Percentiles rank a stretch among this genome's conserved stretches.
Conservation (phyloP, 2,113 vertebrate species). For the Noctilio leporinus region DNA sequence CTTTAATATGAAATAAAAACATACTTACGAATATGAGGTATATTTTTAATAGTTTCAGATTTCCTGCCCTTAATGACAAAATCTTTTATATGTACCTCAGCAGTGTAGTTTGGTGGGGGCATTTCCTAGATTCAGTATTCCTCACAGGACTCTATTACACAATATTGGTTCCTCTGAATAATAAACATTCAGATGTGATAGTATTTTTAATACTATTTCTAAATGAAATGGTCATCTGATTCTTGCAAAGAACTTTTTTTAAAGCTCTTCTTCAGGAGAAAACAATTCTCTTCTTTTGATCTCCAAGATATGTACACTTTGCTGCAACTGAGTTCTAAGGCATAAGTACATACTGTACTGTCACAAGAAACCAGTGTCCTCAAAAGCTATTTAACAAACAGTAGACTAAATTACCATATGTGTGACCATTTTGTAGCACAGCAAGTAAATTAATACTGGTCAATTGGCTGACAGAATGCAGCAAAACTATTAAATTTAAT, state of each 20-base stretch:
- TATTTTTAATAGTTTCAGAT: neutral
- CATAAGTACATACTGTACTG: constrained; percentile 31
- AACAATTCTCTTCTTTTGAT: constrained; percentile 29
- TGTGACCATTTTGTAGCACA: constrained; percentile 17
- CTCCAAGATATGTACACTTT: neutral
- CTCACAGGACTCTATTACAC: neutral
- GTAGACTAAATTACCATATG: constrained; percentile 27
- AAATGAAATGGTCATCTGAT: constrained; percentile 1
- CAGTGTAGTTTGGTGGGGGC: neutral
- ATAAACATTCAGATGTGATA: neutral
- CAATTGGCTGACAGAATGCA: neutral
- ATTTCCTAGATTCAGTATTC: neutral
- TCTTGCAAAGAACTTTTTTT: neutral
- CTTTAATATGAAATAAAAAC: constrained; percentile 9
- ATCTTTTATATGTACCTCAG: neutral
- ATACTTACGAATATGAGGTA: neutral
- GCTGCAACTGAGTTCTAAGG: neutral
- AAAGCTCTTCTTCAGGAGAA: constrained; percentile 5
- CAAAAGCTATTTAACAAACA: constrained; percentile 10
- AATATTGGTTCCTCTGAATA: neutral
- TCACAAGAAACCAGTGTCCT: constrained; percentile 40
- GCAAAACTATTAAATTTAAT: constrained; percentile 9
- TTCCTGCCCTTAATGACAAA: neutral
- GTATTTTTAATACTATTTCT: neutral
- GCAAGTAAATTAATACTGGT: constrained; percentile 25